Base-by-base conservation (phyloP, 2,113 vertebrate species). In the Seriola quinqueradiata region DNA sequence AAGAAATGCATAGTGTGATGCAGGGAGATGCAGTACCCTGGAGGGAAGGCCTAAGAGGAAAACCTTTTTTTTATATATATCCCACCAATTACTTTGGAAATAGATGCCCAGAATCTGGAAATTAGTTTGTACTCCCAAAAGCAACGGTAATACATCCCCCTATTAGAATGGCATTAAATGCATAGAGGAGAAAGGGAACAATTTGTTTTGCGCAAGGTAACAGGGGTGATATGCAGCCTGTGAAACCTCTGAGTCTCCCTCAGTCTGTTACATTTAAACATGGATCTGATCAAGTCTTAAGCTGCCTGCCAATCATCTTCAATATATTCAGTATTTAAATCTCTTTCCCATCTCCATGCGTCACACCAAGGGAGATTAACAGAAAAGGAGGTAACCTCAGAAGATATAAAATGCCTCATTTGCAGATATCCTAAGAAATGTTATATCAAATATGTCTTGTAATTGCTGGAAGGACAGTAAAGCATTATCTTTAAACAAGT, bases 81-180 rank as follows among this genome's bases (percentile, higher is more conserved):
- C 0, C 48, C 17, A 52, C 64, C 25, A 5, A 46, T 2, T 50
- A 17, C 65, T 9, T 50, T 68, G 7, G 65, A 28, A 5, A 32
- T 46, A 10, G 3, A 2, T 32, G 50, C 16, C 54, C 40, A 50
- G 42, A 77, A 38, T 64, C 61, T 32, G 25, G 48, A 66, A 46
- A 66, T 76, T 7, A 66, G 23, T 32, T 66, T 76, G 44, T 11
- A 64, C n/a, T 44, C 36, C 61, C 23, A 44, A 4, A 67, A 76
- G 34, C n/a, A 76, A 9, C 44, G 50, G 38, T 13, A 66, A 66
- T 57, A 42, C 21, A 6, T n/a, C 21, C n/a, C 36, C 21, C 12
- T 38, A 6, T 42, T 3, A 3, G 14, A 57, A 40, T 10, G 5
- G 40, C 40, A 67, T 10, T 77, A 67, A 36, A 40, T 66, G 36